phyloP scores from a whole-genome alignment of 2,797 vertebrate species.

The Myotis findleyi region DNA sequence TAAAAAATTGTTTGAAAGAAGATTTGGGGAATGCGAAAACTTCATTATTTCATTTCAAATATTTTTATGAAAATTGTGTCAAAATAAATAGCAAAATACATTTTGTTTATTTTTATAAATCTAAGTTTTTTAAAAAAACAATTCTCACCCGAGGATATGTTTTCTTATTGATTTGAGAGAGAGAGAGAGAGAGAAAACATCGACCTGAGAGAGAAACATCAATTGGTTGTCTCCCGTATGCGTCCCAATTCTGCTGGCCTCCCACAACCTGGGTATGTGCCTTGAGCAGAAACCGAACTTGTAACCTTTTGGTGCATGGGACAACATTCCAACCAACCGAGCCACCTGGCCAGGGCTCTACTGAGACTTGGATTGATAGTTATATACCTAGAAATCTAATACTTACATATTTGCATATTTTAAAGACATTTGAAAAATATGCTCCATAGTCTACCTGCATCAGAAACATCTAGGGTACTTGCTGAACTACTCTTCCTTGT shows the following conservation, averaged over 20 bases:
- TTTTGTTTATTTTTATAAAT: constrained; percentile 33
- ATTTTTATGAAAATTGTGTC: neutral
- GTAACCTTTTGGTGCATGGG: neutral
- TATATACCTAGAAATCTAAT: neutral
- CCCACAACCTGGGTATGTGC: neutral
- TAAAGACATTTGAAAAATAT: neutral
- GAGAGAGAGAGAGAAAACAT: neutral
- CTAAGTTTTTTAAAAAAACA: neutral
- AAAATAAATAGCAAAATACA: neutral
- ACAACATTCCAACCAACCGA: neutral
- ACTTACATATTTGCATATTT: neutral
- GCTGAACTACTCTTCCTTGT: neutral
- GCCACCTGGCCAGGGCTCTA: neutral
- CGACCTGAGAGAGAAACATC: neutral
- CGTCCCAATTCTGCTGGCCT: too few relatives aligned
- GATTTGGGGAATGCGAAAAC: neutral
- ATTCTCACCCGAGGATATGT: neutral
- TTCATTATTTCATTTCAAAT: neutral
- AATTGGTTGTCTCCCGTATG: neutral
- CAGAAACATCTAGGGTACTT: neutral
- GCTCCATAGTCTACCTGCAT: neutral
- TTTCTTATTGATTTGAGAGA: neutral
- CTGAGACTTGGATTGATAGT: neutral
- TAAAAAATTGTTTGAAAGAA: neutral
- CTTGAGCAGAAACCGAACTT: neutral